Evolutionary conservation across 2,113 vertebrate species (phyloP).

Genomic region (Emydura subglobosa): DNA sequence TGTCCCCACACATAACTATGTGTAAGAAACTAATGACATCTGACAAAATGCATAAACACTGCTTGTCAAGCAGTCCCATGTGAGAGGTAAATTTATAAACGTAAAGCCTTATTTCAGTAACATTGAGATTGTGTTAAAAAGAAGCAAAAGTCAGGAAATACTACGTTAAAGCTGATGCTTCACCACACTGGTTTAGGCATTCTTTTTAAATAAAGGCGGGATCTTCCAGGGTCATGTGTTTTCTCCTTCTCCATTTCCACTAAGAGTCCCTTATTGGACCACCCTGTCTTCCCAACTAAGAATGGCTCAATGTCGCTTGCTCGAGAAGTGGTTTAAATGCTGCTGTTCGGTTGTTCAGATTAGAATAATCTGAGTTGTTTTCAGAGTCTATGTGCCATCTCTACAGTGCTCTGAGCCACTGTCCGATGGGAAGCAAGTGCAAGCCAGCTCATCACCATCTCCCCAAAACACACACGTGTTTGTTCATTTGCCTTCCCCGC

Average conservation of each 20-base stretch:
- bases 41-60: background rate
- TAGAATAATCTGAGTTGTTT: background rate
- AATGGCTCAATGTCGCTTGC: background rate
- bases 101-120: background rate
- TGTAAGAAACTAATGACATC: slow-evolving; percentile 9
- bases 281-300: background rate
- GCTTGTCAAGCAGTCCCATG: background rate
- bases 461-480: background rate
- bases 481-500: background rate
- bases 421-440: background rate
- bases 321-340: background rate
- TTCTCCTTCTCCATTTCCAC: background rate
- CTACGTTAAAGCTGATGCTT: background rate
- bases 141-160: background rate
- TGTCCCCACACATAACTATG: background rate
- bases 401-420: background rate
- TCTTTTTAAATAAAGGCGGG: background rate
- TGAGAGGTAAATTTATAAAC: background rate
- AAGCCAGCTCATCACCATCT: background rate
- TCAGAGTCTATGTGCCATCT: background rate
- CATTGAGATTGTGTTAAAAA: background rate
- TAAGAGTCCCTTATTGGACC: background rate
- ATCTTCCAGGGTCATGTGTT: fast-evolving
- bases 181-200: background rate
- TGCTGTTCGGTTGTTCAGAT: slow-evolving; percentile 4